Conservation (phyloP, 2,113 vertebrate species). For the Agapornis roseicollis region DNA sequence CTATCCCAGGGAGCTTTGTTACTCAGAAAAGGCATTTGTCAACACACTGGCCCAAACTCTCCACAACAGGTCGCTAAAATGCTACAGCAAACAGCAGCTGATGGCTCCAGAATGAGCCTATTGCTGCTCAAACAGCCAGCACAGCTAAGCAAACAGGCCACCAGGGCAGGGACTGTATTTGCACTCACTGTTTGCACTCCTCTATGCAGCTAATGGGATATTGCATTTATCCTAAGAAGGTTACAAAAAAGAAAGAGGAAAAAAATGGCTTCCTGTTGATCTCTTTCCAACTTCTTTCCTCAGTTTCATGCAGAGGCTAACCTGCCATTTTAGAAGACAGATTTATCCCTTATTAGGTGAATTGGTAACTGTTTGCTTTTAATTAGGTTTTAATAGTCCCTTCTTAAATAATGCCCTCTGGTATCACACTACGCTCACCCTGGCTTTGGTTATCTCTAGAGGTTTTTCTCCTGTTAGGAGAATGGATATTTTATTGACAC, state of each 20-base stretch:
- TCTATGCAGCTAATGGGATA: not conserved
- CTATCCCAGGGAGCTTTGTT: not conserved
- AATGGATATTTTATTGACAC: slow-evolving; percentile 20
- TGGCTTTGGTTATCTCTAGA: not conserved
- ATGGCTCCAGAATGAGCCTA: slow-evolving; percentile 14
- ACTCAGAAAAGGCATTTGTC: slow-evolving; percentile 39
- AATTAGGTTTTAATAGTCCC: not conserved
- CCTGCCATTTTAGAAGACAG: not conserved
- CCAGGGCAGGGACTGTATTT: slow-evolving; percentile 24
- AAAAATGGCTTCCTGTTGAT: not conserved
- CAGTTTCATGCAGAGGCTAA: not conserved
- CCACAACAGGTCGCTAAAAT: slow-evolving; percentile 38
- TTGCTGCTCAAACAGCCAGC: slow-evolving; percentile 49
- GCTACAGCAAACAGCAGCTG: slow-evolving; percentile 35
- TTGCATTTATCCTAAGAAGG: not conserved
- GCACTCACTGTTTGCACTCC: slow-evolving; percentile 15
- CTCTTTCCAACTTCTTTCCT: not conserved
- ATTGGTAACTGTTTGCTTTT: not conserved
- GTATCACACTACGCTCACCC: not conserved
- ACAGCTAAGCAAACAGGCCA: slow-evolving; percentile 57
- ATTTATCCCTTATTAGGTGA: not conserved
- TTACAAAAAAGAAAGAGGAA: not conserved
- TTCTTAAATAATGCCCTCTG: slow-evolving; percentile 3
- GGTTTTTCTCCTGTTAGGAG: not conserved
- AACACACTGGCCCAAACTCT: slow-evolving; percentile 4